These are phyloP conservation scores for Phallusia fumigata DNA, from an alignment of 23 tunicate genomes.

Conservation along the genomic window DNA sequence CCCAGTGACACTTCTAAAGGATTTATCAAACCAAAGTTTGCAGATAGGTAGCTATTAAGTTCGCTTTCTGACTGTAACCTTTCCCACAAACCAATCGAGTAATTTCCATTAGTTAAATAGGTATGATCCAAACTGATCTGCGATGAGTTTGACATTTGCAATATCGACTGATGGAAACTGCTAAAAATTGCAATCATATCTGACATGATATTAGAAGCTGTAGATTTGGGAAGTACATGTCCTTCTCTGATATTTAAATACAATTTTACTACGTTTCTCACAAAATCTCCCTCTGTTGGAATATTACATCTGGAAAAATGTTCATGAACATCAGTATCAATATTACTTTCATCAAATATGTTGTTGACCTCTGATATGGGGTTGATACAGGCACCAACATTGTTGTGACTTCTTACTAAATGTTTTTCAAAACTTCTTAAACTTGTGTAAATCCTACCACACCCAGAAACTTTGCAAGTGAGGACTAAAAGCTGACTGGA, in stretches of 20 bases:
- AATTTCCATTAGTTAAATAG: neutral
- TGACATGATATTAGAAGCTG: neutral
- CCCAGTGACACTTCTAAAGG: neutral
- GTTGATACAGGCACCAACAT: neutral
- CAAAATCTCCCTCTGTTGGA: neutral
- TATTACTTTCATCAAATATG: neutral
- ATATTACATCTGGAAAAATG: neutral
- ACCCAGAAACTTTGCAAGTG: no score
- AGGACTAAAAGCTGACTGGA: no score
- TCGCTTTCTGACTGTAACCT: neutral
- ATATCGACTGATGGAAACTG: neutral
- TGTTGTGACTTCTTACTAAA: slow-evolving; percentile 4
- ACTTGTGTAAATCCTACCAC: neutral
- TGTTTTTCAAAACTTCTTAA: slow-evolving; percentile 11
- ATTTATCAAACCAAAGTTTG: slow-evolving; percentile 6
- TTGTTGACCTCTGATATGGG: no score
- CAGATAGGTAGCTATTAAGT: neutral
- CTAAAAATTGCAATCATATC: neutral
- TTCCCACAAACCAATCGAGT: neutral
- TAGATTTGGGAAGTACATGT: slow-evolving; percentile 9
- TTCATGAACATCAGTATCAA: neutral
- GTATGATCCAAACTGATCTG: neutral
- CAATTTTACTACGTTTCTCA: neutral
- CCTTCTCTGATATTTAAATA: neutral
- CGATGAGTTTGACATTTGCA: neutral